phyloP scores from a whole-genome alignment of 2,888 invertebrate genomes.

The Aphodius sticticus region DNA sequence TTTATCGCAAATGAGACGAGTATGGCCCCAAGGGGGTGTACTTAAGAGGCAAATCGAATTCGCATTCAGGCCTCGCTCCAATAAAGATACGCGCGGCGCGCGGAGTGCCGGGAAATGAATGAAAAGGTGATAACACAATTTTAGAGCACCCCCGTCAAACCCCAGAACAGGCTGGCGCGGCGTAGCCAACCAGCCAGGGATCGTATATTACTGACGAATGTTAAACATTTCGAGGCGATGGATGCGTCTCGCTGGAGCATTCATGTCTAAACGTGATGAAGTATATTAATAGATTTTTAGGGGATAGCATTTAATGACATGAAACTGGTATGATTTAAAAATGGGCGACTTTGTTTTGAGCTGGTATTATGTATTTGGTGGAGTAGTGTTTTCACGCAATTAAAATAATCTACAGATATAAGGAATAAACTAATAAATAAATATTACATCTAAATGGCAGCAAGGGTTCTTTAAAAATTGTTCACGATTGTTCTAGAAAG shows the following conservation, averaged over 20 bases:
- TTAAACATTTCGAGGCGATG: background rate
- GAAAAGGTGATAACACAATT: constrained; percentile 36
- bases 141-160: constrained; percentile 15
- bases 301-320: background rate
- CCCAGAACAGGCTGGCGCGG: background rate
- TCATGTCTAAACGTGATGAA: background rate
- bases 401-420: too few relatives aligned
- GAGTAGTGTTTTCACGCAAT: background rate
- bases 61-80: constrained; percentile 22
- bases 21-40: background rate
- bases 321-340: background rate
- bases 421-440: too few relatives aligned
- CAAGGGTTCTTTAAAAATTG: too few relatives aligned
- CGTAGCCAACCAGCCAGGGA: background rate
- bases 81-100: constrained; percentile 20
- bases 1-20: constrained; percentile 4
- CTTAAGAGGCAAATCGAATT: constrained; percentile 21
- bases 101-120: constrained; percentile 33
- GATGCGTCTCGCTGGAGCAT: background rate
- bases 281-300: background rate
- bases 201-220: background rate
- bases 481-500: too few relatives aligned
- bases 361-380: background rate
- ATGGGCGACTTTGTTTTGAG: background rate
- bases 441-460: too few relatives aligned